A percentile compares a stretch with the other conserved stretches of the same genome.
Conservation (phyloP, 2,888 invertebrate species). For the Papilio demoleus region DNA sequence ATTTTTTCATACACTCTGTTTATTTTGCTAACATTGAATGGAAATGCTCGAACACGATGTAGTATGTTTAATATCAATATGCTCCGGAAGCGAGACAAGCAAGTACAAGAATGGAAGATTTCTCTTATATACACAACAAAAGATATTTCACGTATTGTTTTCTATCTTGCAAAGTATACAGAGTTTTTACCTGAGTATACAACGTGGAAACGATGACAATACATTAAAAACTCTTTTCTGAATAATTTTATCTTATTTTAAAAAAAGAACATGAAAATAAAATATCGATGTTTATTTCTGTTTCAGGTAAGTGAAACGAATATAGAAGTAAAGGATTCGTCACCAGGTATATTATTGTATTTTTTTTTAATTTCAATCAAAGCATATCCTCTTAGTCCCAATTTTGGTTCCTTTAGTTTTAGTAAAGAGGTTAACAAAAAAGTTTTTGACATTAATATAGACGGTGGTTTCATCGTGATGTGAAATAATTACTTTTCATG, state of each 20-base stretch:
- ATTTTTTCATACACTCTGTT: too few relatives aligned
- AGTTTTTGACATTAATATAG: too few relatives aligned
- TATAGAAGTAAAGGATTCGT: background rate
- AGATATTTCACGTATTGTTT: background rate
- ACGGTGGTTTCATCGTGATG: too few relatives aligned
- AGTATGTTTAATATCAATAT: conserved; percentile 8
- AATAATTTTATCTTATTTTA: too few relatives aligned
- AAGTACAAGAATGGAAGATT: background rate
- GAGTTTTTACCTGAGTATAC: background rate
- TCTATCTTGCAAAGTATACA: background rate
- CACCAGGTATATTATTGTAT: background rate
- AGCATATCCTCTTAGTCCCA: too few relatives aligned
- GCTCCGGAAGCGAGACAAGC: background rate
- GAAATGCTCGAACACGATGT: background rate
- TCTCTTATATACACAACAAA: background rate
- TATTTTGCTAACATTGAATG: conserved; percentile 8
- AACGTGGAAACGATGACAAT: too few relatives aligned
- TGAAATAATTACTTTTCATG: too few relatives aligned
- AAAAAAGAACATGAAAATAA: too few relatives aligned
- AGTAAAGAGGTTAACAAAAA: too few relatives aligned
- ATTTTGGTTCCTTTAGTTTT: too few relatives aligned
- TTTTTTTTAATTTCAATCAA: background rate
- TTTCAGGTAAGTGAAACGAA: conserved; percentile 13
- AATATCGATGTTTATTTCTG: background rate
- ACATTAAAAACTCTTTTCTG: too few relatives aligned